Evolutionary conservation across 2,888 invertebrate genomes (phyloP).

Genomic region (Aphidoletes aphidimyza): DNA sequence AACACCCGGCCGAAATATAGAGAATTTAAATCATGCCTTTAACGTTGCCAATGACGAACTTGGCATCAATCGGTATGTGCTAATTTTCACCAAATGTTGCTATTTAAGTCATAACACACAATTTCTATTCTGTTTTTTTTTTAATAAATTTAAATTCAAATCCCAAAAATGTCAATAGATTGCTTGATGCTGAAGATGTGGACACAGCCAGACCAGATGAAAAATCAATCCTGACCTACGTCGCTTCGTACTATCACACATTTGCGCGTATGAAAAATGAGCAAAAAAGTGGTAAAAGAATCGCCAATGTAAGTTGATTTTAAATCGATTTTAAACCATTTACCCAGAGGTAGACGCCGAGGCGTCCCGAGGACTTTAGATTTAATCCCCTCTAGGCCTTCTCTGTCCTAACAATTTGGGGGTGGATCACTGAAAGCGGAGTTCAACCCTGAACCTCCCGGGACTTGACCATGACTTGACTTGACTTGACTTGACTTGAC

Average conservation of each 20-base stretch:
- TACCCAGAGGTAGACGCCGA: neutral
- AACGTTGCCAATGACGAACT: conserved; percentile 92
- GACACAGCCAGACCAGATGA: conserved; percentile 95
- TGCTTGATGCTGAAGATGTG: conserved; percentile 96
- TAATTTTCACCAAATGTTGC: too few relatives aligned
- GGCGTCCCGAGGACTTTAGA: too few relatives aligned
- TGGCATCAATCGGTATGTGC: conserved; percentile 86
- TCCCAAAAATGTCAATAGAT: conserved; percentile 64
- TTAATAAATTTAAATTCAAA: neutral
- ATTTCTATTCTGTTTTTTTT: too few relatives aligned
- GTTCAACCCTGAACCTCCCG: too few relatives aligned
- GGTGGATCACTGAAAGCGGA: too few relatives aligned
- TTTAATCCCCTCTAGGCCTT: too few relatives aligned
- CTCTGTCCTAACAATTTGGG: too few relatives aligned
- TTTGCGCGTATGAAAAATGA: conserved; percentile 99
- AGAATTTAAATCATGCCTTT: conserved; percentile 97
- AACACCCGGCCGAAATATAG: conserved; percentile 84
- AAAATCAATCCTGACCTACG: conserved; percentile 98
- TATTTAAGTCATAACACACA: too few relatives aligned
- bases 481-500: too few relatives aligned
- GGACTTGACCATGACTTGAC: too few relatives aligned
- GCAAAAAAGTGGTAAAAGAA: conserved; percentile 95
- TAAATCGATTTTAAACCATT: neutral
- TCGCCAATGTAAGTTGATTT: conserved; percentile 85
- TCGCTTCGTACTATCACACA: conserved; percentile 98